These are phyloP conservation scores for Bovichtus variegatus DNA, from an alignment of 2,797 vertebrate species.

Conservation along the genomic window DNA sequence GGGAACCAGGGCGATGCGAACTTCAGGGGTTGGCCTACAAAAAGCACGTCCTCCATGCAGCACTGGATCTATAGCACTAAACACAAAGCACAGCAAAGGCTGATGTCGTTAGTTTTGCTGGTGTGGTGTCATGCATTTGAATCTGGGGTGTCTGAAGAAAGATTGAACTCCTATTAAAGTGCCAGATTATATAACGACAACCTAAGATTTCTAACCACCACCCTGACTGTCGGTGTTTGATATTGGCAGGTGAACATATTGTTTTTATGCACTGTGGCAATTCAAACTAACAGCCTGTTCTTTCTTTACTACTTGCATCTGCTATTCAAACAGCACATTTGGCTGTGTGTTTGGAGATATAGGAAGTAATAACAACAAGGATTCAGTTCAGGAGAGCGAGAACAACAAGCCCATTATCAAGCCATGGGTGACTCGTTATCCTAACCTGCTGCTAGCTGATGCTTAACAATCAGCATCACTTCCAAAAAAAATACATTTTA, in stretches of 20 bases:
- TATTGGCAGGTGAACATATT: background rate
- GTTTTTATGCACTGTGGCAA: background rate
- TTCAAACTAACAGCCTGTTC: constrained; percentile 14
- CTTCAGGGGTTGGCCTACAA: too few relatives aligned
- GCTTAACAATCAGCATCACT: constrained; percentile 34
- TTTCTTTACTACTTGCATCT: constrained; percentile 1
- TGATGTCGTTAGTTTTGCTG: background rate
- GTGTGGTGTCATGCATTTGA: too few relatives aligned
- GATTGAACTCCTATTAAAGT: background rate
- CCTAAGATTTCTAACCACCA: background rate
- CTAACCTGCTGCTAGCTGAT: background rate
- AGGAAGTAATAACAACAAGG: background rate
- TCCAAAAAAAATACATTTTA: background rate
- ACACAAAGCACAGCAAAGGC: too few relatives aligned
- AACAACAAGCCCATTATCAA: constrained; percentile 5
- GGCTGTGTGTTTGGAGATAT: background rate
- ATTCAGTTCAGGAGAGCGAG: background rate
- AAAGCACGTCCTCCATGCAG: too few relatives aligned
- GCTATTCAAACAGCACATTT: constrained; percentile 12
- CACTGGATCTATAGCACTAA: too few relatives aligned
- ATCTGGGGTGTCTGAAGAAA: background rate
- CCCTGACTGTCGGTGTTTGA: background rate
- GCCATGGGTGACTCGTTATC: constrained; percentile 30
- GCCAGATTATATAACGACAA: background rate
- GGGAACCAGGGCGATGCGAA: too few relatives aligned